Base-by-base conservation (phyloP, 2,113 vertebrate genomes). In the Saccopteryx bilineata region DNA sequence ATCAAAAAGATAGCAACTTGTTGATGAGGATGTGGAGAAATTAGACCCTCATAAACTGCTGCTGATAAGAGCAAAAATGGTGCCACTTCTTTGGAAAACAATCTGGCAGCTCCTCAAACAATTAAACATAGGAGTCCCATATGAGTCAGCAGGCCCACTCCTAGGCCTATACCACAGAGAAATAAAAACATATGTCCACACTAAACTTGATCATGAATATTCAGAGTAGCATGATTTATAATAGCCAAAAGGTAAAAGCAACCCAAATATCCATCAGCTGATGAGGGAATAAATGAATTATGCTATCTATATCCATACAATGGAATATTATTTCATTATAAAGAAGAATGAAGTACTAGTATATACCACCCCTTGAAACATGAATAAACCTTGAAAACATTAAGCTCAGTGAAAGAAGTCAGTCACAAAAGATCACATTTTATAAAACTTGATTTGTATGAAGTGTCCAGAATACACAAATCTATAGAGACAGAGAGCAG, bases 201-300 rank as follows among this genome's bases (percentile, higher is more conserved):
- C 69, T 60, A 89, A 89, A 94, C 4, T 21, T 54, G 13, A 19
- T 69, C 31, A 26, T 17, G 3, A 84, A 76, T 76, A 76, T 54
- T 78, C n/a, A 93, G 46, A 85, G 72, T 18, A 85, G 24, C 61
- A 90, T 60, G 71, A 71, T 78, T 94, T 13, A 21, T 46, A 78
- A 39, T 54, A 54, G 54, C 65, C 63, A 69, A 52, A 84, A 52
- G 5, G n/a, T 78, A 15, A 63, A 85, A 84, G 61, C 8, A 90
- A 31, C 24, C 63, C 39, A 69, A 75, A 28, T 66, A 19, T 26
- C 71, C 63, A 61, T 54, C 80, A 71, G 10, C 18, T 39, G 46
- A 52, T 84, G 69, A 58, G 21, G 39, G 2, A 7, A 17, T 52
- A 68, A 87, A 74, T 28, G 24, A 75, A 33, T 58, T 66, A 26